Percentiles rank a stretch among this genome's conserved stretches.
Evolutionary conservation across 2,888 invertebrate genomes (phyloP).

Genomic region (Eutolmus rufibarbis): DNA sequence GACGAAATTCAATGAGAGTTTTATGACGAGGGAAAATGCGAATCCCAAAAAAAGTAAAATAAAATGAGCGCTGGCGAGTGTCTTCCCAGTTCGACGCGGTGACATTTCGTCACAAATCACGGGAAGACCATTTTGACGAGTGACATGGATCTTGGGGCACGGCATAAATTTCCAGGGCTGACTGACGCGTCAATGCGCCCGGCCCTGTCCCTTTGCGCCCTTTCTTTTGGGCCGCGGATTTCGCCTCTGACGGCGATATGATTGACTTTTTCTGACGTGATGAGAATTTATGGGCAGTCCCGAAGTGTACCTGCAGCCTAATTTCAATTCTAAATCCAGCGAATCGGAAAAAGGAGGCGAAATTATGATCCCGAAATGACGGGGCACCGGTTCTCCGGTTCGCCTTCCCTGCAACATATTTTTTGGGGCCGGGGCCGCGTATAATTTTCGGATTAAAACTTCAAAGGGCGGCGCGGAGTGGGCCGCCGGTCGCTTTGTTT

Average conservation of each 20-base stretch:
- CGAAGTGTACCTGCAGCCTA: constrained; percentile 29
- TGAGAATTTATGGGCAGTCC: constrained; percentile 29
- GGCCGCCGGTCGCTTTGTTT: neutral
- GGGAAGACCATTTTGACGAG: neutral
- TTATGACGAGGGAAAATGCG: constrained; percentile 24
- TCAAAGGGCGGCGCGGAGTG: constrained; percentile 1
- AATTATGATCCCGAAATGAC: constrained; percentile 38
- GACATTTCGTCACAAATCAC: constrained; percentile 36
- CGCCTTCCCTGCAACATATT: neutral
- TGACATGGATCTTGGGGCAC: constrained; percentile 29
- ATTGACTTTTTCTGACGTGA: constrained; percentile 39
- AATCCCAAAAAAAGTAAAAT: neutral
- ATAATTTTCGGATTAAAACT: constrained; percentile 39
- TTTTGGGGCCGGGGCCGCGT: neutral
- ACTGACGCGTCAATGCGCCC: constrained; percentile 21
- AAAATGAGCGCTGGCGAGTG: neutral
- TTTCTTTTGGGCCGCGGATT: neutral
- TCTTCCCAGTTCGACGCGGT: constrained; percentile 10
- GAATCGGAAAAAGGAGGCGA: constrained; percentile 23
- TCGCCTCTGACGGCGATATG: constrained; percentile 12
- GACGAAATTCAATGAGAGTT: constrained; percentile 13
- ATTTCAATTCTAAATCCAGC: constrained; percentile 37
- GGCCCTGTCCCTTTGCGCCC: neutral
- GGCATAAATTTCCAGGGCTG: constrained; percentile 15
- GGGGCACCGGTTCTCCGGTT: neutral